Evolutionary conservation across 2,113 vertebrate genomes (phyloP).

Genomic region (Chaenogobius annularis): DNA sequence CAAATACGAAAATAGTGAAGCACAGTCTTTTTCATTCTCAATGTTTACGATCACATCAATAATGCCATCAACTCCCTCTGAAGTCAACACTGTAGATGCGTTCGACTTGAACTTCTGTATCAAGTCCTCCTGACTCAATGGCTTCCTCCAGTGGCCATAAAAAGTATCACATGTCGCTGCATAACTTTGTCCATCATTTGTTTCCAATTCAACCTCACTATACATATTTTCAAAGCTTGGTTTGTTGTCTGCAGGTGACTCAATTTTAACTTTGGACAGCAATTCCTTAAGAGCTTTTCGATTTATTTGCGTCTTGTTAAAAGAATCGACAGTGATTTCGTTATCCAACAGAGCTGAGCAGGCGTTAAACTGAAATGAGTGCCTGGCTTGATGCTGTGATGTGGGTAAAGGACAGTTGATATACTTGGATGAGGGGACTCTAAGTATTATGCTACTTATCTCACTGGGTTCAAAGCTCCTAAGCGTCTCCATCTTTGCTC

Average conservation of each 20-base stretch:
- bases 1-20: slow-evolving; percentile 73
- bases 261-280: slow-evolving; percentile 78
- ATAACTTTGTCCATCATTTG: slow-evolving; percentile 49
- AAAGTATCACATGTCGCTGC: slow-evolving; percentile 80
- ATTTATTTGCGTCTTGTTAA: slow-evolving; percentile 60
- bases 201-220: slow-evolving; percentile 74
- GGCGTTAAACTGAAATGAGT: slow-evolving; percentile 91
- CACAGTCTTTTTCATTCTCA: slow-evolving; percentile 80
- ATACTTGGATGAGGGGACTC: slow-evolving; percentile 84
- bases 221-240: slow-evolving; percentile 90
- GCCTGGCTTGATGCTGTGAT: slow-evolving; percentile 89
- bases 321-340: slow-evolving; percentile 76
- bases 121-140: slow-evolving; percentile 82
- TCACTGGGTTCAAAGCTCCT: slow-evolving; percentile 58
- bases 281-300: slow-evolving; percentile 75
- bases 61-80: slow-evolving; percentile 76
- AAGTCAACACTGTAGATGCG: slow-evolving; percentile 64
- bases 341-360: slow-evolving; percentile 84
- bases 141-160: slow-evolving; percentile 93
- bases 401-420: slow-evolving; percentile 82
- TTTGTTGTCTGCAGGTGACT: slow-evolving; percentile 81
- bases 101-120: slow-evolving; percentile 84
- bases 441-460: slow-evolving; percentile 77
- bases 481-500: slow-evolving; percentile 66
- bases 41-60: slow-evolving; percentile 75